A percentile compares a stretch with the other conserved stretches of the same genome.
phyloP scores from a whole-genome alignment of 2,797 vertebrate genomes.

The Cossypha polioptera region DNA sequence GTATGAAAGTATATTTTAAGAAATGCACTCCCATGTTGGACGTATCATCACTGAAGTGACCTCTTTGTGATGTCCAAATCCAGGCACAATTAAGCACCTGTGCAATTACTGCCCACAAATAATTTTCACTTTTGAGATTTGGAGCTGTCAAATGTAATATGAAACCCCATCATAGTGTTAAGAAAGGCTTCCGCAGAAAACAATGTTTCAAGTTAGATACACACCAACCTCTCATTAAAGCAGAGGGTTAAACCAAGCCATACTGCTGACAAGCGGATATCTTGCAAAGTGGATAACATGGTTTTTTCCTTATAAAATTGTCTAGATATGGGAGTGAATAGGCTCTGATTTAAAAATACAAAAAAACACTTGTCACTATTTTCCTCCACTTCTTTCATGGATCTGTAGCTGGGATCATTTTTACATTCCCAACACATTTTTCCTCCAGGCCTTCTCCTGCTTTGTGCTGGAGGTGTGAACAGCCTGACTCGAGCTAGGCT shows the following conservation, averaged over 20 bases:
- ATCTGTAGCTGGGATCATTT: background rate
- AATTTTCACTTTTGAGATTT: background rate
- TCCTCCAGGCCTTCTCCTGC: background rate
- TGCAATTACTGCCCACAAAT: background rate
- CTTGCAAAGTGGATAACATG: background rate
- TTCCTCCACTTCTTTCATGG: background rate
- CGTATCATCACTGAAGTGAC: background rate
- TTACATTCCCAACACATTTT: background rate
- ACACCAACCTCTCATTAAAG: background rate
- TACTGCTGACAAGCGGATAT: background rate
- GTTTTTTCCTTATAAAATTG: background rate
- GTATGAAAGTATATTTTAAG: background rate
- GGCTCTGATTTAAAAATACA: background rate
- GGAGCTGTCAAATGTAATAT: background rate
- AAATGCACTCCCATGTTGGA: background rate
- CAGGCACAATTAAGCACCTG: background rate
- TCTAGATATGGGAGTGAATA: background rate
- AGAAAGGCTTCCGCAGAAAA: background rate
- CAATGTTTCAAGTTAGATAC: fast-evolving
- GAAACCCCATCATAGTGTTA: background rate
- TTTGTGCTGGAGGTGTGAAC: background rate
- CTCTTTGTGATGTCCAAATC: background rate
- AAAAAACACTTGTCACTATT: background rate
- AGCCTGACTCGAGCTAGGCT: background rate
- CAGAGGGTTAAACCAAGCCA: background rate